Evolutionary conservation across 2,888 invertebrate genomes (phyloP).

Genomic region (Aphodius sticticus): DNA sequence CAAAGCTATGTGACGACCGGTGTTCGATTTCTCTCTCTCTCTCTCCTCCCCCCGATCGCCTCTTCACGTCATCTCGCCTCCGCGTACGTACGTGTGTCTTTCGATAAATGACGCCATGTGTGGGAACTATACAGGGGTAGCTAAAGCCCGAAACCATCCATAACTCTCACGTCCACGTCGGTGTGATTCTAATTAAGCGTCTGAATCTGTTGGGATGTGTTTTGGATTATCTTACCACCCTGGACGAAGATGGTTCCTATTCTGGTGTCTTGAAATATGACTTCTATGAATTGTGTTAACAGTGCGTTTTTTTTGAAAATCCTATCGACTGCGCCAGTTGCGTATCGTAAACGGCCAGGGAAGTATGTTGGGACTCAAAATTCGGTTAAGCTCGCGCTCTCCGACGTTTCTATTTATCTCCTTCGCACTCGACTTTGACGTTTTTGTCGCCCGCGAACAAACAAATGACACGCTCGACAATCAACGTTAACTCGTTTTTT

Average conservation of each 20-base stretch:
- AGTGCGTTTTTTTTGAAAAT: too few relatives aligned
- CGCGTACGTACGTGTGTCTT: not conserved
- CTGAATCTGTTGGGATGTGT: not conserved
- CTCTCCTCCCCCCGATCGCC: not conserved
- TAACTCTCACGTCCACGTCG: not conserved
- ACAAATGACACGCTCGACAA: constrained; percentile 22
- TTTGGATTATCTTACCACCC: not conserved
- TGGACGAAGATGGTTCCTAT: not conserved
- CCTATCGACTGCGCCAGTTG: not conserved
- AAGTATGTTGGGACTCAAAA: too few relatives aligned
- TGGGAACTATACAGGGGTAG: not conserved
- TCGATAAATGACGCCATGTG: constrained; percentile 4
- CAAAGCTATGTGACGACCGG: constrained; percentile 17
- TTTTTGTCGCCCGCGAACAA: constrained; percentile 10
- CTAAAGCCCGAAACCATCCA: not conserved
- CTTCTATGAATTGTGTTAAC: not conserved
- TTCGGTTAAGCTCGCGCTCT: not conserved
- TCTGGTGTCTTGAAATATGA: not conserved
- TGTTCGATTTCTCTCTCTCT: constrained; percentile 4
- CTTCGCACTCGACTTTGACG: constrained; percentile 5
- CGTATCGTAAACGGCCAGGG: too few relatives aligned
- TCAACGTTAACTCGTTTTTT: constrained; percentile 17
- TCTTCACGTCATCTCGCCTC: not conserved
- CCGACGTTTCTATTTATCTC: not conserved
- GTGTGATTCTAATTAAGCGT: not conserved